Conservation (phyloP, 2,888 invertebrate genomes). For the Rhimphoctona megacephalus region DNA sequence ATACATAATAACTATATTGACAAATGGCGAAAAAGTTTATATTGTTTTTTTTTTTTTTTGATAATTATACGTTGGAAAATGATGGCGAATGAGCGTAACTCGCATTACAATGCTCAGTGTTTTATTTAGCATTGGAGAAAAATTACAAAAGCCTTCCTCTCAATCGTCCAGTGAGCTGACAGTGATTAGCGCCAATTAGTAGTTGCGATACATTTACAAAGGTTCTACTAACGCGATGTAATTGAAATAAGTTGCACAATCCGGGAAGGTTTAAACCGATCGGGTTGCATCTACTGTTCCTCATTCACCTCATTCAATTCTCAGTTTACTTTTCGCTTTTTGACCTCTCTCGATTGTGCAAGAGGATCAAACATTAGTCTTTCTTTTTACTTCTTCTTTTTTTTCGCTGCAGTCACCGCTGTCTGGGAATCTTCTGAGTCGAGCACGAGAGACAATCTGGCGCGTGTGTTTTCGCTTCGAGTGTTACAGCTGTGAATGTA, state of each 20-base stretch:
- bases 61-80: slow-evolving; percentile 15
- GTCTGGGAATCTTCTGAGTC: slow-evolving; percentile 23
- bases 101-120: not conserved
- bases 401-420: slow-evolving; percentile 21
- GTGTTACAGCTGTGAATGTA: not conserved
- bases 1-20: not conserved
- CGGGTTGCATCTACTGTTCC: slow-evolving; percentile 55
- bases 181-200: slow-evolving; percentile 52
- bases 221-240: slow-evolving; percentile 68
- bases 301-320: slow-evolving; percentile 44
- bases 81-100: not conserved
- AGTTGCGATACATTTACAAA: slow-evolving; percentile 66
- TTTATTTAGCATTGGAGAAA: slow-evolving; percentile 31
- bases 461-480: not conserved
- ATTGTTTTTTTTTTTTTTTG: not conserved
- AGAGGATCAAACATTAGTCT: slow-evolving; percentile 52
- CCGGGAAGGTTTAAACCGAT: slow-evolving; percentile 63
- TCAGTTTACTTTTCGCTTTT: slow-evolving; percentile 33
- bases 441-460: slow-evolving; percentile 6
- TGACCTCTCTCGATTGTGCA: slow-evolving; percentile 45
- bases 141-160: slow-evolving; percentile 48
- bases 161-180: slow-evolving; percentile 24
- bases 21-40: not conserved
- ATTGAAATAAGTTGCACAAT: slow-evolving; percentile 70
- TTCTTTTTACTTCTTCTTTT: slow-evolving; percentile 1